Evolutionary conservation across 2,797 vertebrate species (phyloP), one percentile per base, ranked within the genome.

Genomic region (Phalloptychus januarius): DNA sequence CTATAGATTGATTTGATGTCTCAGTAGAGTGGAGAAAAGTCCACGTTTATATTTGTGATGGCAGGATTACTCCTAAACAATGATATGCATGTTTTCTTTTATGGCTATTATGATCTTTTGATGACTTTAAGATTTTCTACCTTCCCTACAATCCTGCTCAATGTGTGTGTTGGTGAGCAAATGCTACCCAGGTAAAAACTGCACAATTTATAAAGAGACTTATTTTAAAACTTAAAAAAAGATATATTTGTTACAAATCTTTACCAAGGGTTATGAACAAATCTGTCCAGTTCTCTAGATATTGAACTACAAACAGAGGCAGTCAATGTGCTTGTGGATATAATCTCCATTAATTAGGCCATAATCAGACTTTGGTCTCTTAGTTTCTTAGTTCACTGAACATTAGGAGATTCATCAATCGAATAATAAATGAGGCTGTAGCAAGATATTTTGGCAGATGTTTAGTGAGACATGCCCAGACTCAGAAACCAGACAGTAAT

Each of bases 371-470:
- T 77, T 78, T 73, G 78, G 67, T 84, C 83, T 28, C 82, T 71
- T 71, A 76, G 78, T 87, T 83, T 94, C 90, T 91, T 93, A 95
- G 94, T 94, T 95, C 94, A 95, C 92, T 94, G 93, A 94, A 91
- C 93, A 94, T 95, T 94, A 93, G 44, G 28, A 38, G 70, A 79
- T 83, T 94, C 94, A 95, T 95, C 93, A 93, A 93, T 95, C 91
- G 87, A 94, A 93, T 90, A 92, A 86, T 78, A 90, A 93, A 95
- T 93, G 85, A 93, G 87, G 87, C 90, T 93, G 92, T 91, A 91
- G 84, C 83, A 86, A 85, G 87, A 86, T 83, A 84, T 93, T 79
- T 89, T 83, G 76, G 81, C 74, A 82, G 86, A 87, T 61, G 86
- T 83, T 83, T 58, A 61, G 48, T 90, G 88, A 92, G 80, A 71